phyloP scores from a whole-genome alignment of 2,113 vertebrate genomes.

The Tautogolabrus adspersus region DNA sequence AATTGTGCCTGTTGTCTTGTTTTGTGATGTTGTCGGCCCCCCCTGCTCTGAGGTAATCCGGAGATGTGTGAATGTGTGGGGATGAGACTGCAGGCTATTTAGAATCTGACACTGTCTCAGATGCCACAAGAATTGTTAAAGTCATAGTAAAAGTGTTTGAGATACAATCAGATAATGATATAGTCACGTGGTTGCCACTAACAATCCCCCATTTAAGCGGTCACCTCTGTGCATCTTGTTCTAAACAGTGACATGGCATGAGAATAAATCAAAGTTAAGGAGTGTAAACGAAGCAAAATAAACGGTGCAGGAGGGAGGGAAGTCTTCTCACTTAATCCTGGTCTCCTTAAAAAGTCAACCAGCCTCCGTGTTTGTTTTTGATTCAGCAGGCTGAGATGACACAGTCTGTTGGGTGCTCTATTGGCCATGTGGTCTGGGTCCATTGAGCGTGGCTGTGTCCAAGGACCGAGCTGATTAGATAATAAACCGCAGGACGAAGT shows the following conservation, averaged over 20 bases:
- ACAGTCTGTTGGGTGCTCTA: constrained; percentile 86
- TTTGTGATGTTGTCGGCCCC: constrained; percentile 73
- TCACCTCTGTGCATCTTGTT: too few species aligned
- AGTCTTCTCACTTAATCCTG: constrained; percentile 53
- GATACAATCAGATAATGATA: constrained; percentile 7
- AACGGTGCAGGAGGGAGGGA: constrained; percentile 53
- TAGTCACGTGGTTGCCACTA: too few species aligned
- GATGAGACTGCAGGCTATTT: constrained; percentile 46
- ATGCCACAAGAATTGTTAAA: constrained; percentile 33
- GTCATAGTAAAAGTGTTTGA: constrained; percentile 37
- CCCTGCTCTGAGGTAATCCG: constrained; percentile 69
- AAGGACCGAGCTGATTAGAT: constrained; percentile 79
- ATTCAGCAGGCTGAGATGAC: constrained; percentile 83
- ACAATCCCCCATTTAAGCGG: too few species aligned
- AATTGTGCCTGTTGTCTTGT: constrained; percentile 82
- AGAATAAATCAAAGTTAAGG: constrained; percentile 56
- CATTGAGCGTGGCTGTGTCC: constrained; percentile 79
- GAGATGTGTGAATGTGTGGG: constrained; percentile 49
- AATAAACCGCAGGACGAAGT: constrained; percentile 73
- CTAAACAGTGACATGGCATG: constrained; percentile 18
- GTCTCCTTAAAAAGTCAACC: constrained; percentile 54
- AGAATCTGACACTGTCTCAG: constrained; percentile 15
- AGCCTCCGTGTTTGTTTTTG: constrained; percentile 83
- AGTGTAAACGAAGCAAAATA: constrained; percentile 64
- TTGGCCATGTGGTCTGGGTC: constrained; percentile 85